phyloP scores from a whole-genome alignment of 2,113 vertebrate genomes.

The Macquaria ambigua region DNA sequence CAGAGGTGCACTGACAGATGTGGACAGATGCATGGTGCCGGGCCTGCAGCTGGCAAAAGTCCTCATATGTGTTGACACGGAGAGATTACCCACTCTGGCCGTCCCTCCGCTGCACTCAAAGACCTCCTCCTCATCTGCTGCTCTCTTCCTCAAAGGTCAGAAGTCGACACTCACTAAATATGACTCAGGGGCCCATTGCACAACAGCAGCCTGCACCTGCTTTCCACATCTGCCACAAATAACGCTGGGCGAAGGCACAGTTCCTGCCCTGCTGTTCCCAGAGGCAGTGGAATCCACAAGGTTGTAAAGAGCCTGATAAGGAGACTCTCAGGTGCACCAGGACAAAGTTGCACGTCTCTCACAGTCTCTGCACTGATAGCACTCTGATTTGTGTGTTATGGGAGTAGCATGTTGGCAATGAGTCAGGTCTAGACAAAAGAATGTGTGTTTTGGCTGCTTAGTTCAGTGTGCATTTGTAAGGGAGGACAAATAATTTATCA shows the following conservation, averaged over 20 bases:
- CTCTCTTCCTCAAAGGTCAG: slow-evolving; percentile 76
- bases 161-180: slow-evolving; percentile 73
- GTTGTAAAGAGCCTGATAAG: slow-evolving; percentile 76
- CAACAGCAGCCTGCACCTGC: slow-evolving; percentile 78
- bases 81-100: slow-evolving; percentile 73
- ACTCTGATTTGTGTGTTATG: slow-evolving; percentile 71
- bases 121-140: slow-evolving; percentile 68
- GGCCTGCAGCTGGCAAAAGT: slow-evolving; percentile 79
- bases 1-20: slow-evolving; percentile 79
- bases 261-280: slow-evolving; percentile 57
- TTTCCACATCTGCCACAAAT: slow-evolving; percentile 57
- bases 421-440: slow-evolving; percentile 84
- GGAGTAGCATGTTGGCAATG: slow-evolving; percentile 74
- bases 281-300: slow-evolving; percentile 59
- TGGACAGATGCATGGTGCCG: slow-evolving; percentile 80
- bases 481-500: slow-evolving; percentile 78
- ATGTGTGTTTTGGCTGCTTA: slow-evolving; percentile 84
- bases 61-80: slow-evolving; percentile 76
- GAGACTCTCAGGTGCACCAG: slow-evolving; percentile 54
- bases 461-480: slow-evolving; percentile 53
- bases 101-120: slow-evolving; percentile 53
- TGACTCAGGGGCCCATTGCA: slow-evolving; percentile 69
- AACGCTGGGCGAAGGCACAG: slow-evolving; percentile 36
- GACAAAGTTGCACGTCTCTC: slow-evolving; percentile 60
- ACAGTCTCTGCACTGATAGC: slow-evolving; percentile 67